These are phyloP conservation scores for Heteronetta atricapilla DNA, from an alignment of 2,113 vertebrate genomes.

Conservation along the genomic window DNA sequence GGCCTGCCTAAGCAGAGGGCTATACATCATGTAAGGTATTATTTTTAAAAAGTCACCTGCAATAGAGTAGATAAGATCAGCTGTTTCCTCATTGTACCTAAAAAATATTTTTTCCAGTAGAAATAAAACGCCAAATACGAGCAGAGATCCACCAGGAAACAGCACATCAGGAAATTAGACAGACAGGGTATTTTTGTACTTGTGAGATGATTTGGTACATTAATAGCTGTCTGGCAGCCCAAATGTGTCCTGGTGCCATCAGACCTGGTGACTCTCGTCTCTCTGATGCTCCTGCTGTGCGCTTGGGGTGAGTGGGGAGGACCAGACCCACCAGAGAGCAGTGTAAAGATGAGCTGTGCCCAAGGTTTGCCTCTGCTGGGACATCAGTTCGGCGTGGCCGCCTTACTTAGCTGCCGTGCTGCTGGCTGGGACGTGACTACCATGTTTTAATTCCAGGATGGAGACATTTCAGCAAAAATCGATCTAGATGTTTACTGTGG, in stretches of 20 bases:
- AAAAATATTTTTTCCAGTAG: neutral
- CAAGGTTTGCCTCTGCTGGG: neutral
- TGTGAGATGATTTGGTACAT: neutral
- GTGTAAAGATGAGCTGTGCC: neutral
- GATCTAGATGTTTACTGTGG: neutral
- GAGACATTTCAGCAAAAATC: neutral
- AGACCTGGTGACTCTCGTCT: neutral
- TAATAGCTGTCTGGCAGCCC: neutral
- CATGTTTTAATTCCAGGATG: neutral
- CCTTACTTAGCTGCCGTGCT: neutral
- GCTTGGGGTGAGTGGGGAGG: neutral
- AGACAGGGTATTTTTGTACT: conserved; percentile 7
- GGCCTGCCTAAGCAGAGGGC: neutral
- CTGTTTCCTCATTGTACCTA: conserved; percentile 18
- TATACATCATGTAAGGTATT: neutral
- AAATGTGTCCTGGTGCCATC: neutral
- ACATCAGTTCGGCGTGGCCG: neutral
- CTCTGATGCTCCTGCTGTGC: neutral
- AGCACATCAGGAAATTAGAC: neutral
- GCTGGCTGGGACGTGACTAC: neutral
- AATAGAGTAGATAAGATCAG: conserved; percentile 16
- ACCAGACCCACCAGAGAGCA: neutral
- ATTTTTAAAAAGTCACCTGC: conserved; percentile 2
- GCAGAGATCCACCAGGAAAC: conserved; percentile 16
- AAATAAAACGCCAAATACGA: neutral